Conservation (phyloP, 2,888 invertebrate species). For the Malacosoma neustria region DNA sequence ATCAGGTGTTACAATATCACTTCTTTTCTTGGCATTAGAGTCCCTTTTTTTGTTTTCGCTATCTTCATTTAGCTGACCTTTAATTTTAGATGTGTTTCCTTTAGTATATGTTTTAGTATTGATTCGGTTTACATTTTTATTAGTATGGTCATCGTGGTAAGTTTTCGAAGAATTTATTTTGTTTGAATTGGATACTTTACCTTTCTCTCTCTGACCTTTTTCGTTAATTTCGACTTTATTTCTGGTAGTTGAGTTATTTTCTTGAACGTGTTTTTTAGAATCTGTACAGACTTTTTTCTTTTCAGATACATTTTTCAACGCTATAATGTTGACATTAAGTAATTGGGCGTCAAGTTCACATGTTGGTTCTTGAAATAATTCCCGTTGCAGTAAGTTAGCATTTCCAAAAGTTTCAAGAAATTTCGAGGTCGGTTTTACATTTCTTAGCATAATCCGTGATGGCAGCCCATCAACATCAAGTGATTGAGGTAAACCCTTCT, state of each 20-base stretch:
- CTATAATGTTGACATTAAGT: constrained; percentile 42
- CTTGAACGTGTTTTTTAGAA: constrained; percentile 4
- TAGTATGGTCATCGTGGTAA: constrained; percentile 5
- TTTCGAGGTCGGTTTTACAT: constrained; percentile 48
- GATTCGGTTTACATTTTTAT: background rate
- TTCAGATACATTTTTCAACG: constrained; percentile 27
- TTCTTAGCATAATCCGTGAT: constrained; percentile 42
- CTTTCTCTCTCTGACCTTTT: constrained; percentile 6
- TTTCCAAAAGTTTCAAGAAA: constrained; percentile 15
- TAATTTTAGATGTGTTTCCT: background rate
- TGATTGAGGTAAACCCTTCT: constrained; percentile 39
- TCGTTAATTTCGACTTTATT: constrained; percentile 6
- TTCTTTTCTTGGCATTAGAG: background rate
- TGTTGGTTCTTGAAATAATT: constrained; percentile 35
- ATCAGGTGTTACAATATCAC: background rate
- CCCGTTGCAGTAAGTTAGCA: constrained; percentile 28
- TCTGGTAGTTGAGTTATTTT: constrained; percentile 6
- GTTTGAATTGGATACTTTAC: constrained; percentile 5
- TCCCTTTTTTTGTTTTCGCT: background rate
- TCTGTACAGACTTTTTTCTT: constrained; percentile 6
- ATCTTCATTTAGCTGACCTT: no score
- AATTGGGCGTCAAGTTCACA: constrained; percentile 42
- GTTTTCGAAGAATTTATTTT: constrained; percentile 10
- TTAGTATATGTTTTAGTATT: background rate
- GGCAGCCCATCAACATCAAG: constrained; percentile 40